Evolutionary conservation across 2,797 vertebrate genomes (phyloP).

Genomic region (Sebastes flavidus): DNA sequence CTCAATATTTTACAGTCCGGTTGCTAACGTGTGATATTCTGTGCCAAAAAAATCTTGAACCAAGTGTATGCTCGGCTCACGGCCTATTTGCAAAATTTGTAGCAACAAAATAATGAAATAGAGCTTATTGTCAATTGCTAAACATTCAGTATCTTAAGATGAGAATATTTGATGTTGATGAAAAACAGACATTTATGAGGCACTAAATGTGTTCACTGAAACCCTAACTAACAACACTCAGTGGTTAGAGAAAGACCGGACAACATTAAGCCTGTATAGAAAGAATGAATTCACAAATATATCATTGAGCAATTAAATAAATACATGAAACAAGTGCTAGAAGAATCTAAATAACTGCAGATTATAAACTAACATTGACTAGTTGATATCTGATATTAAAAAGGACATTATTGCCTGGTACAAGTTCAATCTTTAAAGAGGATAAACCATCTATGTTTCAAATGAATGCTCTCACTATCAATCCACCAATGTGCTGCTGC

Average conservation of each 20-base stretch:
- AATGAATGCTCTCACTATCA: background rate
- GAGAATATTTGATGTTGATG: background rate
- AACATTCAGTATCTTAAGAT: background rate
- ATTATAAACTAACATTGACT: background rate
- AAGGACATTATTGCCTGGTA: background rate
- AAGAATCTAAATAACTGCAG: background rate
- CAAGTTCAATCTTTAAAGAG: background rate
- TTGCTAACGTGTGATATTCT: background rate
- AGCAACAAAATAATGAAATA: background rate
- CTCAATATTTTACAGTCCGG: background rate
- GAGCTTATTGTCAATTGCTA: background rate
- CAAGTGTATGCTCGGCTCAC: background rate
- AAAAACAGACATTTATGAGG: background rate
- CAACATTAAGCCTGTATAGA: background rate
- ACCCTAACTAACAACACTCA: background rate
- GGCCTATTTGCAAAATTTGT: background rate
- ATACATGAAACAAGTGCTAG: background rate
- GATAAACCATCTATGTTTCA: background rate
- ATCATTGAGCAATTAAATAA: background rate
- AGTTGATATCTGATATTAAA: background rate
- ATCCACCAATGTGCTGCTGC: background rate
- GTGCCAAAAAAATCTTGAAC: background rate
- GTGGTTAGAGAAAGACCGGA: background rate
- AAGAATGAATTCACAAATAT: background rate
- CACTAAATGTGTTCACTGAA: background rate